phyloP scores from a whole-genome alignment of 2,797 vertebrate species.

The Mus spretus region DNA sequence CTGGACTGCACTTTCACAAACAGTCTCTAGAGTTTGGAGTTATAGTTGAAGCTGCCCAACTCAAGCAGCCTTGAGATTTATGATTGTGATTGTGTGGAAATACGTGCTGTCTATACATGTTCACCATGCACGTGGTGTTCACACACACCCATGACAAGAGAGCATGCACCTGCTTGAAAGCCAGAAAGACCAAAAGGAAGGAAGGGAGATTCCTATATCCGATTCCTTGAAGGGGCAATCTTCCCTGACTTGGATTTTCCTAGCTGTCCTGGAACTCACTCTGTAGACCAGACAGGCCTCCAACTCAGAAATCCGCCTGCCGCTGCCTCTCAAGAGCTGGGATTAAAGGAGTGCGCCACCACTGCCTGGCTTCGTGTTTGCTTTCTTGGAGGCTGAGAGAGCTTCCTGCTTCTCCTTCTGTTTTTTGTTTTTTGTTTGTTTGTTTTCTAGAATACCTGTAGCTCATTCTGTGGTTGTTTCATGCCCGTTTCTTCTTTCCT shows the following conservation, averaged over 20 bases:
- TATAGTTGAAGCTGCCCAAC: not conserved
- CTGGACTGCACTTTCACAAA: too few relatives aligned
- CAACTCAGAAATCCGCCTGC: too few relatives aligned
- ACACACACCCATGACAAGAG: not conserved
- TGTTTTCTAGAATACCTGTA: not conserved
- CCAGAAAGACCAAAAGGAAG: slow-evolving; percentile 12
- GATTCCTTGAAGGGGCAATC: not conserved
- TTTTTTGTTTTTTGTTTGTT: not conserved
- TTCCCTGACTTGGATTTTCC: not conserved
- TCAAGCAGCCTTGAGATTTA: slow-evolving; percentile 3
- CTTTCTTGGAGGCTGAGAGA: not conserved
- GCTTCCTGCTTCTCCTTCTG: slow-evolving; percentile 34
- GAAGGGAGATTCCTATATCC: not conserved
- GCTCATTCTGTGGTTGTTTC: not conserved
- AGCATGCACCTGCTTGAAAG: not conserved
- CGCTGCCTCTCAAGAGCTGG: not conserved
- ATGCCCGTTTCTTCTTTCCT: not conserved
- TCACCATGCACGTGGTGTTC: not conserved
- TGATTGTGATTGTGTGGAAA: slow-evolving; percentile 3
- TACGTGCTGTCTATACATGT: not conserved
- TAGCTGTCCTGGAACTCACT: too few relatives aligned
- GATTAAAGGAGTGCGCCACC: too few relatives aligned
- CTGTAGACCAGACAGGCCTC: too few relatives aligned
- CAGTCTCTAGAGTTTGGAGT: slow-evolving; percentile 14
- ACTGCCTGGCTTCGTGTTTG: not conserved